Evolutionary conservation across 2,797 vertebrate genomes (phyloP), one percentile per base, ranked within the genome.

Genomic region (Carduelis carduelis): DNA sequence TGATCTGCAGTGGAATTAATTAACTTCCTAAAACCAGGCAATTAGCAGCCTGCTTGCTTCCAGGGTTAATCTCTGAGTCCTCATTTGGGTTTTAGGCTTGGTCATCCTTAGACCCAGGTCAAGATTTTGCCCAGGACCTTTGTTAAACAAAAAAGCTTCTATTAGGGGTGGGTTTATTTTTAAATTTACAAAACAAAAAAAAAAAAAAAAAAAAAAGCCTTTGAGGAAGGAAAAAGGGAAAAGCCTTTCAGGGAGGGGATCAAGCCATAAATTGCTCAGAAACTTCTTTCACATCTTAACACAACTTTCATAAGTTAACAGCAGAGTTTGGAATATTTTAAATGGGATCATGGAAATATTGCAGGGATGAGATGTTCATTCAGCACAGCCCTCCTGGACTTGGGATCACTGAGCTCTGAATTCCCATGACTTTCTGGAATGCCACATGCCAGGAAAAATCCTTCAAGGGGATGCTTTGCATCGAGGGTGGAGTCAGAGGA

Each of bases 71-170:
- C 17, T 74, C 24, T 20, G 4, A 35, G 6, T 18, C 49, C 30
- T 43, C 4, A 11, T 37, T 26, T 52, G 8, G 8, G 3, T 77
- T 87, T 61, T 55, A 8, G 35, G 26, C 27, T 27, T n/a, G 23
- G 2, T 37, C 5, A 2, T 8, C 1, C 28, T 69, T n/a, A n/a
- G 1, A 3, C 5, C 2, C 14, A 24, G 43, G 14, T 26, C 60
- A 43, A 35, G 35, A 19, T 84, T 78, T 87, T 34, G 8, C 11
- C 14, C 23, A 34, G 12, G n/a, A 70, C 3, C 9, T 35, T 35
- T 5, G 4, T 35, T 55, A 14, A 39, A 8, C 47, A 9, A 32
- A 78, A 37, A 12, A 46, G 6, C 6, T 57, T 8, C 24, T 52
- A 4, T 6, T 4, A 46, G 14, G 56, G 4, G 6, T 60, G 4